Conservation (phyloP, 2,888 invertebrate species). For the Furcula furcula region DNA sequence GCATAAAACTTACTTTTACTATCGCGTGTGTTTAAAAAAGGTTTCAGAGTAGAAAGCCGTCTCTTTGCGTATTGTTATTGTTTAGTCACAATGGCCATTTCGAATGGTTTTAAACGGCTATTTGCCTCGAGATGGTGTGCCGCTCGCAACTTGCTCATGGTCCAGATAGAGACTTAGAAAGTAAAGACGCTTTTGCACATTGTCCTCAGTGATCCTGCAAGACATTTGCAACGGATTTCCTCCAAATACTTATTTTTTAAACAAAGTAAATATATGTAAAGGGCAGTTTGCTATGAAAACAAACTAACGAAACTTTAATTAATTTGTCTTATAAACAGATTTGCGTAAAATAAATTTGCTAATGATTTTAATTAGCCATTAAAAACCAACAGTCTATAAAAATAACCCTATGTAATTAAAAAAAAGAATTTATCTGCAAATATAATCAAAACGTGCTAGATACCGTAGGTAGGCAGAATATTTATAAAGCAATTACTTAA, state of each 20-base stretch:
- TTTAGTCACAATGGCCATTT: constrained; percentile 45
- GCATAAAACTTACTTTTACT: constrained; percentile 60
- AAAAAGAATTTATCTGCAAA: neutral
- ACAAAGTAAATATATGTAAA: too few species aligned
- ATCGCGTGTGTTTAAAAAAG: constrained; percentile 29
- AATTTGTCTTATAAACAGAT: too few species aligned
- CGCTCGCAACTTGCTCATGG: constrained; percentile 26
- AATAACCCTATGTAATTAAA: too few species aligned
- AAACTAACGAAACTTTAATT: too few species aligned
- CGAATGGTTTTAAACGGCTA: constrained; percentile 27
- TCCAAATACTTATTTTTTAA: too few species aligned
- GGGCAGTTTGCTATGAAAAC: too few species aligned
- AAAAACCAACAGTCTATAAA: too few species aligned
- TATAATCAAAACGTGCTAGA: neutral
- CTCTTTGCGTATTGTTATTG: constrained; percentile 41
- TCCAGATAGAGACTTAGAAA: constrained; percentile 29
- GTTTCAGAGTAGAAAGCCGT: constrained; percentile 52
- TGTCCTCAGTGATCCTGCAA: constrained; percentile 19
- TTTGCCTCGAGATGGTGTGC: constrained; percentile 15
- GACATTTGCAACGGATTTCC: neutral
- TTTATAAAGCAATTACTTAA: constrained; percentile 2
- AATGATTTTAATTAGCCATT: too few species aligned
- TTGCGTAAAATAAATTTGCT: too few species aligned
- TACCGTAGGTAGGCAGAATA: neutral
- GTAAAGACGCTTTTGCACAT: constrained; percentile 30